A percentile compares a stretch with the other conserved stretches of the same genome.
Conservation (phyloP, 2,888 invertebrate species). For the Tetranychus piercei region DNA sequence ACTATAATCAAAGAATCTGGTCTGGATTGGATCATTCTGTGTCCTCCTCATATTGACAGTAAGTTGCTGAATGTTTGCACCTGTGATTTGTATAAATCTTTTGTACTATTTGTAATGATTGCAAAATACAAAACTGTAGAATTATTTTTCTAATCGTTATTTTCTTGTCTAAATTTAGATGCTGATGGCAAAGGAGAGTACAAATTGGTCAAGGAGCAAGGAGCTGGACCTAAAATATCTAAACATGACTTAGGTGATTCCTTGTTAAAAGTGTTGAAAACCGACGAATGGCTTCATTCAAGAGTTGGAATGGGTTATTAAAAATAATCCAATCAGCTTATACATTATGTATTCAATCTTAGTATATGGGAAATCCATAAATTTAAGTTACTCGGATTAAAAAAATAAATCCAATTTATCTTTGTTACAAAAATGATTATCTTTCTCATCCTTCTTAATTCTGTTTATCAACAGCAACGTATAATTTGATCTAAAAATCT, state of each 20-base stretch:
- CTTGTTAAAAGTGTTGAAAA: slow-evolving; percentile 49
- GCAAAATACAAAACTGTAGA: too few relatives aligned
- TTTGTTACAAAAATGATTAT: too few relatives aligned
- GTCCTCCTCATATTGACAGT: slow-evolving; percentile 64
- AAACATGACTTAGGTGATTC: slow-evolving; percentile 59
- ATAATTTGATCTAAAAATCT: too few relatives aligned
- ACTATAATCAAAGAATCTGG: slow-evolving; percentile 46
- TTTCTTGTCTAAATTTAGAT: neutral
- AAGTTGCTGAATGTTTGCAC: slow-evolving; percentile 25
- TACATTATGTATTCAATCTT: neutral
- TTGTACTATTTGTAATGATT: too few relatives aligned
- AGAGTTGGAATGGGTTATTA: slow-evolving; percentile 41
- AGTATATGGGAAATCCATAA: neutral
- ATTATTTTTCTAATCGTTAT: neutral
- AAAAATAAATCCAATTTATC: too few relatives aligned
- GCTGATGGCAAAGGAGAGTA: neutral
- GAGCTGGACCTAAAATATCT: slow-evolving; percentile 50
- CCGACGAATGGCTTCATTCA: slow-evolving; percentile 49
- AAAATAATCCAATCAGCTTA: neutral
- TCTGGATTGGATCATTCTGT: slow-evolving; percentile 54
- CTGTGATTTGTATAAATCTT: neutral
- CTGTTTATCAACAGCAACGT: too few relatives aligned
- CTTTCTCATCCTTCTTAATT: too few relatives aligned
- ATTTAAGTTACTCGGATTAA: neutral
- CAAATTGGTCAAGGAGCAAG: slow-evolving; percentile 41